These are phyloP conservation scores for Psophia crepitans DNA, from an alignment of 2,113 vertebrate genomes.

Conservation along the genomic window DNA sequence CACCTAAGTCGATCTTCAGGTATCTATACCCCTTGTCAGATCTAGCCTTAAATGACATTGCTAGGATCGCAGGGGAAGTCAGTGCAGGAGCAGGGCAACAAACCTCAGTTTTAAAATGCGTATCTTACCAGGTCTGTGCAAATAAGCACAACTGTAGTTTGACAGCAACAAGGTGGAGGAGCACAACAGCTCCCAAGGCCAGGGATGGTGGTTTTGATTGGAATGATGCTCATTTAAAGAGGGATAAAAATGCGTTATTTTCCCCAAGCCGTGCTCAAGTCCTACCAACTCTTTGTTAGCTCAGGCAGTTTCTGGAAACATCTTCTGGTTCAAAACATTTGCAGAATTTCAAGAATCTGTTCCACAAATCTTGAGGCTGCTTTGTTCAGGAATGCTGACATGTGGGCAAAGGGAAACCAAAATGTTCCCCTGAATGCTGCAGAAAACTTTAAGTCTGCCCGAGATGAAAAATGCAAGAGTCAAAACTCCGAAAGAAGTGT, in stretches of 20 bases:
- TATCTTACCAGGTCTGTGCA: not conserved
- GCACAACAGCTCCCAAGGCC: not conserved
- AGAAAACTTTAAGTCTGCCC: slow-evolving; percentile 8
- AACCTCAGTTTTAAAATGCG: not conserved
- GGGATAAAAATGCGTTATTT: slow-evolving; percentile 3
- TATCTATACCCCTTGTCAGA: not conserved
- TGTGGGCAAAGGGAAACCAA: slow-evolving; percentile 51
- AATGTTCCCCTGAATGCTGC: not conserved
- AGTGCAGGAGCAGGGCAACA: not conserved
- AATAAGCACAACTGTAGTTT: not conserved
- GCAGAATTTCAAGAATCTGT: slow-evolving; percentile 52
- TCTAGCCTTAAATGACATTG: not conserved
- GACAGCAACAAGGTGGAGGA: not conserved
- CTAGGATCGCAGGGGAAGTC: not conserved
- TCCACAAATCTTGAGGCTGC: slow-evolving; percentile 39
- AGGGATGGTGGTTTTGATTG: not conserved
- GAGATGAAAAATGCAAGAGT: slow-evolving; percentile 14
- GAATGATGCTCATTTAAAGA: not conserved
- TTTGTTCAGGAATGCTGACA: slow-evolving; percentile 38
- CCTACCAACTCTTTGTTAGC: not conserved
- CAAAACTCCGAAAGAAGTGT: not conserved
- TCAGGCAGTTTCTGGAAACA: slow-evolving; percentile 22
- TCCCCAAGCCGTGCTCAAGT: not conserved
- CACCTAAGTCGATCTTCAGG: not conserved
- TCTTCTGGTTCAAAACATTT: slow-evolving; percentile 17